Conservation (phyloP, 2,888 invertebrate genomes). For the Cyaniris semiargus region DNA sequence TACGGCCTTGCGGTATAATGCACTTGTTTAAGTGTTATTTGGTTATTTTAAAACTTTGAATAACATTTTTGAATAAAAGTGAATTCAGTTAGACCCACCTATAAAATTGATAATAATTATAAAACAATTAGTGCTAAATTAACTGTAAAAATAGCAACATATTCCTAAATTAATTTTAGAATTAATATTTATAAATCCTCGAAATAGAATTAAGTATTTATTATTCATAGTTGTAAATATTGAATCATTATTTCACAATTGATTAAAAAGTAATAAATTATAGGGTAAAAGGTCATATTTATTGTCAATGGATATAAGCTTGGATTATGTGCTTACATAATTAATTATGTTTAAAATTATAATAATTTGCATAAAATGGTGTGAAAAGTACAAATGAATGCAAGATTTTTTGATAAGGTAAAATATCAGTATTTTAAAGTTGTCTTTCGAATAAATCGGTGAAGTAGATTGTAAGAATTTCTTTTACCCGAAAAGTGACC, state of each 20-base stretch:
- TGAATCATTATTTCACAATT: neutral
- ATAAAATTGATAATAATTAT: neutral
- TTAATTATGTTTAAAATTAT: neutral
- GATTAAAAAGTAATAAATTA: neutral
- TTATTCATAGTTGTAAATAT: neutral
- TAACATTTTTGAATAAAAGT: neutral
- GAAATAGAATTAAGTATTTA: neutral
- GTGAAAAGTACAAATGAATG: neutral
- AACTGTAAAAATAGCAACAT: neutral
- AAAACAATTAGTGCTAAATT: too few relatives aligned
- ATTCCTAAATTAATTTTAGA: neutral
- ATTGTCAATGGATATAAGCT: neutral
- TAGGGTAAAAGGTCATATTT: neutral
- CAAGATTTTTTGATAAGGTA: neutral
- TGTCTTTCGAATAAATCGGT: neutral
- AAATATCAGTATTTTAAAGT: neutral
- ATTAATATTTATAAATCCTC: neutral
- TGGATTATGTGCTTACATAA: neutral
- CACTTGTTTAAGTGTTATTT: slow-evolving; percentile 2
- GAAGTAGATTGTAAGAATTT: neutral
- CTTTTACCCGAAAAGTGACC: too few relatives aligned
- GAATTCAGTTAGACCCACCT: neutral
- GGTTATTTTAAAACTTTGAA: neutral
- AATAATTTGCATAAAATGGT: neutral
- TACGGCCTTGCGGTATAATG: slow-evolving; percentile 49